phyloP scores from a whole-genome alignment of 2,888 invertebrate species.

The Aphodius granarius region DNA sequence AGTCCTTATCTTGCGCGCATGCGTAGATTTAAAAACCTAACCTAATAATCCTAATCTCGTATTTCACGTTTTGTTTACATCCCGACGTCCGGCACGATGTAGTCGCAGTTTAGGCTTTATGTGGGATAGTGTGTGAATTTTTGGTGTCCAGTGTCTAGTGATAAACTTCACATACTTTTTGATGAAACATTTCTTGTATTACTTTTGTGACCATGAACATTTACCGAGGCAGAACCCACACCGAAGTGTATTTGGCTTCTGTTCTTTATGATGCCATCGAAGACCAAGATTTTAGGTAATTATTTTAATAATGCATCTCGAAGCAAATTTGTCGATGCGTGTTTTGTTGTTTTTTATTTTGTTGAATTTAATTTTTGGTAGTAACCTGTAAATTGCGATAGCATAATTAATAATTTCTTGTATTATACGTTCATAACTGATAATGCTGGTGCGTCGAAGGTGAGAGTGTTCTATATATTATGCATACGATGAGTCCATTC shows the following conservation, averaged over 20 bases:
- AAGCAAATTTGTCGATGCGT: neutral
- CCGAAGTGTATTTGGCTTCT: conserved; percentile 38
- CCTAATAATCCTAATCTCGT: conserved; percentile 15
- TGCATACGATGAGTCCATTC: too few relatives aligned
- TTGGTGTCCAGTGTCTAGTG: neutral
- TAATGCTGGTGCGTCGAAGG: too few relatives aligned
- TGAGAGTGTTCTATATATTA: too few relatives aligned
- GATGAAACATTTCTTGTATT: conserved; percentile 5
- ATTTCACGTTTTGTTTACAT: conserved; percentile 14
- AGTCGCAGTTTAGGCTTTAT: neutral
- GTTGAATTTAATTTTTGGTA: neutral
- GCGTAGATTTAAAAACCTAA: conserved; percentile 25
- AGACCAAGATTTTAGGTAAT: conserved; percentile 34
- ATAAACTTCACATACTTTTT: neutral
- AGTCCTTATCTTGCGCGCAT: conserved; percentile 15
- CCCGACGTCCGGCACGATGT: neutral
- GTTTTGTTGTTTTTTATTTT: neutral
- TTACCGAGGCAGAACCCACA: conserved; percentile 37
- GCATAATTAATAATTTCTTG: too few relatives aligned
- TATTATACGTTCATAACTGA: too few relatives aligned
- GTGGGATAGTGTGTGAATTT: neutral
- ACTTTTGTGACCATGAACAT: conserved; percentile 37
- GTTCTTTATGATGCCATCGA: conserved; percentile 39
- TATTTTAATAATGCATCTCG: neutral
- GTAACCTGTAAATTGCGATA: too few relatives aligned